Conservation (phyloP, 2,797 vertebrate species). For the Tiaroga cobitis region DNA sequence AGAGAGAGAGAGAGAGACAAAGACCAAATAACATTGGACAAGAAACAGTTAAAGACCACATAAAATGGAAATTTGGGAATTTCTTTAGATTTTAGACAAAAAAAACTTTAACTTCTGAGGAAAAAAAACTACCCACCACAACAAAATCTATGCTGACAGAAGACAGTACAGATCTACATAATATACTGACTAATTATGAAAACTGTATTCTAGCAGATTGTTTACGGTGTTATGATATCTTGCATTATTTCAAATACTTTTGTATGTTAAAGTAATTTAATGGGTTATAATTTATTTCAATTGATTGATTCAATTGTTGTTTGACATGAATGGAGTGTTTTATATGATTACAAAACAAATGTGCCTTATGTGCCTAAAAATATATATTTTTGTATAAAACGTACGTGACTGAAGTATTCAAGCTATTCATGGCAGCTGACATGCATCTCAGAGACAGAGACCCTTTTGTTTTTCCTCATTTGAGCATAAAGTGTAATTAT, state of each 20-base stretch:
- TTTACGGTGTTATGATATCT: not conserved
- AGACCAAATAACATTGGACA: not conserved
- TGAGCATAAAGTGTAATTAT: conserved; percentile 34
- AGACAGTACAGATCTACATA: not conserved
- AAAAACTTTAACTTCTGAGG: not conserved
- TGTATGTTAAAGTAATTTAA: not conserved
- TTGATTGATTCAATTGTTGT: not conserved
- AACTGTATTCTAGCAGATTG: not conserved
- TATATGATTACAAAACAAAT: not conserved
- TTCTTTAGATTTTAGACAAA: not conserved
- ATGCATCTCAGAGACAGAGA: conserved; percentile 44
- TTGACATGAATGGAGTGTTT: not conserved
- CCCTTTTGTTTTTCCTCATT: conserved; percentile 54
- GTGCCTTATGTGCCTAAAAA: not conserved
- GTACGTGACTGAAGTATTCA: conserved; percentile 3
- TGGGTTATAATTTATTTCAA: too few species aligned
- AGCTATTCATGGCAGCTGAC: not conserved
- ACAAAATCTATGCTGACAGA: not conserved
- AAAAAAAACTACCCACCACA: not conserved
- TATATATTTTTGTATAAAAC: too few species aligned
- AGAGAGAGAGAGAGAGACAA: not conserved
- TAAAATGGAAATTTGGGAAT: not conserved
- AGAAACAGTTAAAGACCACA: not conserved
- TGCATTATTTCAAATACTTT: not conserved
- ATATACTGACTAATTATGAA: not conserved